Base-by-base conservation (phyloP, 2,888 invertebrate species). In the Mesochorus sp. region DNA sequence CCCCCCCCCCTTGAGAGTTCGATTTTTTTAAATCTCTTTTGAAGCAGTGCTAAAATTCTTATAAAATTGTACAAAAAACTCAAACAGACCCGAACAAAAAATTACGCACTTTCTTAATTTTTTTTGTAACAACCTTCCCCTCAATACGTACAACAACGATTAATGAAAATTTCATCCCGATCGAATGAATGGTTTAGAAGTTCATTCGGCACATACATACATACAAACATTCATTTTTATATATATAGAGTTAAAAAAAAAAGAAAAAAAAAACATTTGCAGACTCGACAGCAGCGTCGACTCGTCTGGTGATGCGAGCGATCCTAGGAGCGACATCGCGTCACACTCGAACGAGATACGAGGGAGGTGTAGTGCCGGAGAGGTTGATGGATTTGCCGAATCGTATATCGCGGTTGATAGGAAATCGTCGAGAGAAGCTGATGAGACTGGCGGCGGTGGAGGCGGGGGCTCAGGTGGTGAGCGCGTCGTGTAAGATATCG, bases 361-460 rank as follows among this genome's bases (percentile, higher is more conserved):
- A 80, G 24, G 80, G 85, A 8, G 85, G 86, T 1, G 82, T 85
- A 1, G 81, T 83, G 6, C 86, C 87, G 0, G 89, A 89, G 55
- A 80, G 89, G 14, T 84, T 88, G 0, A 83, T 86, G 10, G 89
- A 94, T 37, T 94, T 93, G 64, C 93, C 94, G 0, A 96, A 95
- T 89, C 92, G 95, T 79, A 94, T 96, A 84, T 95, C 95, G 17
- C 94, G 95, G 81, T 91, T 96, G 57, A 95, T 96, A 70, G 94
- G 95, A 1, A 94, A 95, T 79, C 94, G 96, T 68, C 93, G 95
- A 59, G 93, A 94, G 51, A 94, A 95, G 68, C 91, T 95, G 39
- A 91, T 94, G 59, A 94, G 94, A 77, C 90, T 94, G 83, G 94
- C 95, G 4, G 85, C 88, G 0, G 80, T 87, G 67, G 89, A 88